Conservation (phyloP, 2,113 vertebrate species). For the Oreochromis spilurus region DNA sequence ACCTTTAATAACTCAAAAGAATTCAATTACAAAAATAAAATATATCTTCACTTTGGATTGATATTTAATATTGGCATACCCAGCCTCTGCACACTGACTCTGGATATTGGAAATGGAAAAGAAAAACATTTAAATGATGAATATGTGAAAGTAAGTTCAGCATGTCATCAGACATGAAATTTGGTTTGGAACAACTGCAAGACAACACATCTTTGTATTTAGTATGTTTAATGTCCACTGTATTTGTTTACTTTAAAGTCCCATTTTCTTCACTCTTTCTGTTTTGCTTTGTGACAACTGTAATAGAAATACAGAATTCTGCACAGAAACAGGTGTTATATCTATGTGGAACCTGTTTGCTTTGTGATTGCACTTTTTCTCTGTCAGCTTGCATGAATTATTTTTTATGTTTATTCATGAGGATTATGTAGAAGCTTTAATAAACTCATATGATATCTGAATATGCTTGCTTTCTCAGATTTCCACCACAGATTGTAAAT, state of each 20-base stretch:
- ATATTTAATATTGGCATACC: not conserved
- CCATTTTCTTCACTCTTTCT: not conserved
- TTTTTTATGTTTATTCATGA: too few relatives aligned
- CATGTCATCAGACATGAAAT: rapidly evolving
- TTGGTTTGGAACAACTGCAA: not conserved
- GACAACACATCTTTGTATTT: not conserved
- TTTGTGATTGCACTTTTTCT: too few relatives aligned
- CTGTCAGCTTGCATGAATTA: too few relatives aligned
- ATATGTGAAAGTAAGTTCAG: not conserved
- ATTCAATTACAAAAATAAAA: not conserved
- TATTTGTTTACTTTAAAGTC: not conserved
- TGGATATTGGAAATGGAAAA: not conserved
- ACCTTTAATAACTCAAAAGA: not conserved
- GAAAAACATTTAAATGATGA: not conserved
- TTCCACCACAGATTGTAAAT: too few relatives aligned
- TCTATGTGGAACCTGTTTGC: too few relatives aligned
- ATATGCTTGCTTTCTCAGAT: too few relatives aligned
- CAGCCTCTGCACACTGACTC: not conserved
- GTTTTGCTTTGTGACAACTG: not conserved
- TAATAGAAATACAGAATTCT: not conserved
- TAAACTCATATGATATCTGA: too few relatives aligned
- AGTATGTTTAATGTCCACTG: not conserved
- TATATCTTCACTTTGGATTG: not conserved
- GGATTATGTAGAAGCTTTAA: too few relatives aligned
- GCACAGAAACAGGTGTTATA: not conserved